A percentile compares a stretch with the other conserved stretches of the same genome.
Conservation (phyloP, 2,113 vertebrate genomes). For the Pedionomus torquatus region DNA sequence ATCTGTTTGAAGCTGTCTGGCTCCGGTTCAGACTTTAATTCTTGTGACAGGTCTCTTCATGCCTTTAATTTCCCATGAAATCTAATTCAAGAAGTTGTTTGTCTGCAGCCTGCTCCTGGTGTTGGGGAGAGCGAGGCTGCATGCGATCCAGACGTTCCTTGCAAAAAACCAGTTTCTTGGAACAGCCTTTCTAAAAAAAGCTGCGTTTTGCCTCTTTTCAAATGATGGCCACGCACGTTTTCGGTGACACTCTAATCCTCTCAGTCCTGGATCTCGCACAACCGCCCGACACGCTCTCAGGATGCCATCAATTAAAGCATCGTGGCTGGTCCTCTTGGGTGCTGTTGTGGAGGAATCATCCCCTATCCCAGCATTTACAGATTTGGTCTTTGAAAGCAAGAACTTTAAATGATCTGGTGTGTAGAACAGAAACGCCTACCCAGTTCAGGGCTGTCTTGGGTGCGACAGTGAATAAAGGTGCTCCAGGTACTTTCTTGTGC, state of each 20-base stretch:
- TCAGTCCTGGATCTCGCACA: fast-evolving
- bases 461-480: background rate
- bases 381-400: background rate
- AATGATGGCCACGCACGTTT: fast-evolving
- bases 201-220: background rate
- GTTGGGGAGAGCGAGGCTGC: background rate
- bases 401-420: background rate
- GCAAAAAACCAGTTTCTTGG: background rate
- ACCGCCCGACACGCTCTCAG: fast-evolving
- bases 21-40: constrained; percentile 41
- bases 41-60: constrained; percentile 69
- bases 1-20: constrained; percentile 72
- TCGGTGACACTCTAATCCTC: background rate
- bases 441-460: background rate
- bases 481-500: fast-evolving
- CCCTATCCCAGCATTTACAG: background rate
- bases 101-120: constrained; percentile 16
- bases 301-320: background rate
- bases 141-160: background rate
- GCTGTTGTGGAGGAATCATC: fast-evolving
- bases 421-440: fast-evolving
- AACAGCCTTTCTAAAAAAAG: background rate
- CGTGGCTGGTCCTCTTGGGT: background rate
- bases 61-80: constrained; percentile 72
- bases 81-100: constrained; percentile 37